Conservation (phyloP, 2,797 vertebrate species). For the Rhinoraja longicauda region DNA sequence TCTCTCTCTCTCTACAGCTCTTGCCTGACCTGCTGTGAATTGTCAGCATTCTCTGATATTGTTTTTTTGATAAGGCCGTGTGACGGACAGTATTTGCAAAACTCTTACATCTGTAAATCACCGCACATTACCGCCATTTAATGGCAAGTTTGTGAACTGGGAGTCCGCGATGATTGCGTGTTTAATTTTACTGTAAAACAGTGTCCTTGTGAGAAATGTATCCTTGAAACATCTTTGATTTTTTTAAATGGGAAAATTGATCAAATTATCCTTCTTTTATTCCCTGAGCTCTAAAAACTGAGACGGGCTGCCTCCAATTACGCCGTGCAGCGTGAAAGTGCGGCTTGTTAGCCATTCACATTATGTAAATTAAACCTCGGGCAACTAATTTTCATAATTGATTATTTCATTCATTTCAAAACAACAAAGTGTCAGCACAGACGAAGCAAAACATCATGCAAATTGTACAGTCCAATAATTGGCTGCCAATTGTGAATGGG, state of each 20-base stretch:
- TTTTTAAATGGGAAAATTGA: not conserved
- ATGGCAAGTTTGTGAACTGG: not conserved
- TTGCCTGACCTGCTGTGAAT: too few species aligned
- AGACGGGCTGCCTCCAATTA: not conserved
- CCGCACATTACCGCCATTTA: not conserved
- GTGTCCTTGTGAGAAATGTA: not conserved
- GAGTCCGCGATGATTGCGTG: not conserved
- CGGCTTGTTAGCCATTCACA: not conserved
- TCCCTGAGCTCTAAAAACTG: not conserved
- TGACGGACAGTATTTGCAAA: not conserved
- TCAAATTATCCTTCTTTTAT: not conserved
- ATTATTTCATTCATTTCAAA: constrained; percentile 11
- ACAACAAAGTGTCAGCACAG: not conserved
- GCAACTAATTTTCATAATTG: constrained; percentile 24
- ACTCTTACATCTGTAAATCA: not conserved
- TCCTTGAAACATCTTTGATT: not conserved
- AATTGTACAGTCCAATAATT: not conserved
- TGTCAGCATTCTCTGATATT: too few species aligned
- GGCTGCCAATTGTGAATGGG: not conserved
- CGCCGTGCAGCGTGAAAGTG: not conserved
- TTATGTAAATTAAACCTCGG: constrained; percentile 14
- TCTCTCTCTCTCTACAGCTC: too few species aligned
- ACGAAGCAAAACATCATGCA: not conserved
- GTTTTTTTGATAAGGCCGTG: too few species aligned
- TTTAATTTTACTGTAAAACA: not conserved